Base-by-base conservation (phyloP, 2,888 invertebrate genomes). In the Harpagoxenus sublaevis region DNA sequence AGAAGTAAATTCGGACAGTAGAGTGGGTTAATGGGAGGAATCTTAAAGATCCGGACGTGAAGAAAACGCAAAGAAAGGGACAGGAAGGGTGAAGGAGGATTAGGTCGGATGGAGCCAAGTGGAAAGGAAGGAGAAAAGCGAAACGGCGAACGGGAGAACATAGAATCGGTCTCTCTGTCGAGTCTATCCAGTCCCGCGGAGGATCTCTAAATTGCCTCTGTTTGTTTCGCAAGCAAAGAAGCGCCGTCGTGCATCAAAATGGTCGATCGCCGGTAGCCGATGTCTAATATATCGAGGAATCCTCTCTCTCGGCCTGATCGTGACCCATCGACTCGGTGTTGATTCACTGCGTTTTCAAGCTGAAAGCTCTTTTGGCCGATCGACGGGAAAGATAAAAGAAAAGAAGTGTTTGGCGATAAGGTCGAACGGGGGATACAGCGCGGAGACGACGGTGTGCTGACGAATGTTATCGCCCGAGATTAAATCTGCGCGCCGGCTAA, bases 151-250 rank as follows among this genome's bases (percentile, higher is more conserved):
- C 71, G 60, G 71, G 78, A 35, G 79, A 84, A 85, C 86, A 85
- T 84, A 82, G 88, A 86, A 85, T 90, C 86, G 86, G 87, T 90
- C 88, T 87, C 88, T 86, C 86, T 74, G 86, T 84, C 70, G 85
- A 86, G 86, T 90, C 89, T 89, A 89, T 92, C 89, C 88, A 89
- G 85, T 75, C 86, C 65, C 86, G 71, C 85, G 84, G 65, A 85
- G 85, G 87, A 90, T 92, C 91, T 90, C 87, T 87, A 90, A 91
- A 89, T 92, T 87, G 88, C 35, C 83, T 77, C 84, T 92, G 92
- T 92, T 92, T 92, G 92, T 92, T 92, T 91, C 87, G 90, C 91
- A 88, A 93, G 91, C 91, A 86, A 87, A 87, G 91, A 91, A 90
- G 84, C 92, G 87, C 75, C 88, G 92, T 63, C 79, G 84, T 84